Base-by-base conservation (phyloP, 2,888 invertebrate species). In the Papilio gigon region DNA sequence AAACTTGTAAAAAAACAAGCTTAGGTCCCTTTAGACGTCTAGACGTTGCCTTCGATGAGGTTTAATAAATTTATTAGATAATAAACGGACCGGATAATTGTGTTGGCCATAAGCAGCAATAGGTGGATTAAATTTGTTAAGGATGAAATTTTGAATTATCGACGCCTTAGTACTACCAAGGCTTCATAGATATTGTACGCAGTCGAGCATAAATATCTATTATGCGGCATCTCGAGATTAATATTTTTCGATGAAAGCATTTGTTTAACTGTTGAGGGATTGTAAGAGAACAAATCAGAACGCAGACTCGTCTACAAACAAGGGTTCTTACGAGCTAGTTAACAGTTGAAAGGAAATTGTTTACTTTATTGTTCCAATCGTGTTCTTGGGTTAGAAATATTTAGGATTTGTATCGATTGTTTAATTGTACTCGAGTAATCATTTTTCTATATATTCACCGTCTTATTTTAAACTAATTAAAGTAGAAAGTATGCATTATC, bases 151-250 rank as follows among this genome's bases (percentile, higher is more conserved):
- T 80, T 80, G 77, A 79, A 80, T 82, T 82, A 79, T 75, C 78
- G 71, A 71, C 27, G 62, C 72, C 73, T 73, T 76, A 74, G 74
- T 74, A 75, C 75, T 77, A 76, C 77, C 76, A 78, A 78, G 76
- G 80, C 84, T 85, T 85, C 81, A 79, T 80, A 80, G 78, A 86
- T 86, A 91, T 91, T 91, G 90, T 81, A 80, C 89, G 80, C 87
- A 78, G 73, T 86, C 86, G 86, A 82, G 89, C 92, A 90, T 90
- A 90, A 91, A 92, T 90, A 91, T 90, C 91, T 90, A 90, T 91
- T 87, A 92, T 79, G 83, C 82, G 79, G 80, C 81, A 81, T 81
- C 77, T 76, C 75, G 81, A 85, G 87, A 88, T 90, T 90, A 88
- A 90, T 89, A 90, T 90, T 92, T 92, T 91, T 90, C 89, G 83